Base-by-base conservation (phyloP, 2,888 invertebrate genomes). In the Eupeodes luniger region DNA sequence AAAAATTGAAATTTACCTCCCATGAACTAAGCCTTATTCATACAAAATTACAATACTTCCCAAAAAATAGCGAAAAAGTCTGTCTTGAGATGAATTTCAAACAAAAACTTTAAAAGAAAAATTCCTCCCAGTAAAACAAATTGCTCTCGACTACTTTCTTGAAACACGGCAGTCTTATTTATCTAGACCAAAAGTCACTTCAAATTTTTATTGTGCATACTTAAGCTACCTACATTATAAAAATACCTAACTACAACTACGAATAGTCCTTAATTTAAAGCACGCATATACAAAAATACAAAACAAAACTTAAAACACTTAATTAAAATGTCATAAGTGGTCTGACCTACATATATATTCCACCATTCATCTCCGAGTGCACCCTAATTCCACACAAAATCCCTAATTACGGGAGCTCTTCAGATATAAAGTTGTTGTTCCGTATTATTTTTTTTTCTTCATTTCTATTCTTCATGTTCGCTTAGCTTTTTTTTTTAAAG, bases 241-340 rank as follows among this genome's bases (percentile, higher is more conserved):
- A 9, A 27, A 34, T 11, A 3, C 27, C 27, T 2, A 27, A 27
- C 27, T 27, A 27, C 3, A 59, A 59, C 34, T 14, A 14, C 16
- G 62, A 27, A 64, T 40, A 40, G 62, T 64, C 44, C 40, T 40
- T 47, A n/a, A n/a, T 36, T 66, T 51, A 49, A 34, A 79, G 40
- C 67, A 74, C 66, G 40, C 67, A 74, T 59, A 44, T 16, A 67
- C 6, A 40, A 40, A 61, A 9, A 51, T 27, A 27, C 27, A 27
- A 27, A 27, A 27, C 27, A 80, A 67, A 78, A 44, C 69, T 76
- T 40, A 62, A 53, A 51, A 61, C 70, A 83, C 80, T 81, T 81
- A 87, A 87, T 87, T 87, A 87, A 87, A 84, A 67, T 62, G 57
- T 57, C 87, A 84, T 74, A 87, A 87, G 87, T 87, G 76, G 87